Conservation (phyloP, 2,113 vertebrate genomes). For the Ictidomys tridecemlineatus region DNA sequence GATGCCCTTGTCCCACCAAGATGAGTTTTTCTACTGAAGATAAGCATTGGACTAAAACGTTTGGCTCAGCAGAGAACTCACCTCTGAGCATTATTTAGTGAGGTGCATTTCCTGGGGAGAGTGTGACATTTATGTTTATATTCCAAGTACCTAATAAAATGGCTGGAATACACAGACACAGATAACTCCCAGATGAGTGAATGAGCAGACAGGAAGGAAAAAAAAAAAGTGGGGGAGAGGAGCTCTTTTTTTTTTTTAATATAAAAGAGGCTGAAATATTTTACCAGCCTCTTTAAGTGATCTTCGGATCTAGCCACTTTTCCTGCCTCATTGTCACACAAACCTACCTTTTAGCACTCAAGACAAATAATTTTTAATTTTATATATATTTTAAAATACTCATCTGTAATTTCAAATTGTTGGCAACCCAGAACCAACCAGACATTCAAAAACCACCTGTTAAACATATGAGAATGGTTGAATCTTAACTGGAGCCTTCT, state of each 20-base stretch:
- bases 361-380: background rate
- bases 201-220: background rate
- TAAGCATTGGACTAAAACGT: background rate
- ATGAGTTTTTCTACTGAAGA: conserved; percentile 17
- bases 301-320: background rate
- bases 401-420: conserved; percentile 11
- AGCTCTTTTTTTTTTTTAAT: background rate
- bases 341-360: background rate
- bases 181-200: background rate
- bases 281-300: background rate
- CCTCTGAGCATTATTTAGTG: conserved; percentile 4
- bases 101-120: conserved; percentile 17
- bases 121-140: conserved; percentile 36
- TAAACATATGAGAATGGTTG: background rate
- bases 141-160: background rate
- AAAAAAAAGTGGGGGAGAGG: too few species aligned
- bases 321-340: background rate
- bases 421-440: background rate
- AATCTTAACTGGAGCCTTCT: background rate
- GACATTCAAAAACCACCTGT: background rate
- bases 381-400: background rate
- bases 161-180: background rate
- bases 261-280: background rate
- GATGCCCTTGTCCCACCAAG: background rate
- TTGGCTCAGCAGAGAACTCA: conserved; percentile 13